These are phyloP conservation scores for Sarcophaga rosellei DNA, from an alignment of 2,888 invertebrate genomes.

Conservation along the genomic window DNA sequence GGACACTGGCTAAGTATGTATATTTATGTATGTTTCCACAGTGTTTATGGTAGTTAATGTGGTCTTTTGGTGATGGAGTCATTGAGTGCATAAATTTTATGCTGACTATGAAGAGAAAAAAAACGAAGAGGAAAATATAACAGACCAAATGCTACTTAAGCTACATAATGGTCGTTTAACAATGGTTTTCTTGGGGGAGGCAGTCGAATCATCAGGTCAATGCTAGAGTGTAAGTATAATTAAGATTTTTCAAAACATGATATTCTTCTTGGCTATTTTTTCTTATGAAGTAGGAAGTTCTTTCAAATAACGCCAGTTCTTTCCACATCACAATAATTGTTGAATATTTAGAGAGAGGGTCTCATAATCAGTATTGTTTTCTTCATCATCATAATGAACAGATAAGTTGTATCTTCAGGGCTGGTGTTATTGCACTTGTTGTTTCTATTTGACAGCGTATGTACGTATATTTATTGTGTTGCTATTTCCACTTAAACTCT, in stretches of 20 bases:
- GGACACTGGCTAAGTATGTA: conserved; percentile 39
- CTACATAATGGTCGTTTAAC: conserved; percentile 61
- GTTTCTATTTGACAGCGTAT: conserved; percentile 57
- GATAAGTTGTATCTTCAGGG: conserved; percentile 23
- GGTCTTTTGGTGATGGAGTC: conserved; percentile 35
- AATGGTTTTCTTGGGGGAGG: conserved; percentile 25
- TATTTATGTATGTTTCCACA: conserved; percentile 20
- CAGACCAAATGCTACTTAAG: conserved; percentile 48
- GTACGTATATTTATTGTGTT: conserved; percentile 44
- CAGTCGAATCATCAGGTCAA: conserved; percentile 53
- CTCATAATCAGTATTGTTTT: conserved; percentile 20
- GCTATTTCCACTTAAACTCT: conserved; percentile 5
- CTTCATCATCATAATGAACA: conserved; percentile 44
- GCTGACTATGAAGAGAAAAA: conserved; percentile 3
- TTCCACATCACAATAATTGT: conserved; percentile 24
- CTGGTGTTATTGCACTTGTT: conserved; percentile 51
- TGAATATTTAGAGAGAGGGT: conserved; percentile 18
- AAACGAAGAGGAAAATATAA: conserved; percentile 17
- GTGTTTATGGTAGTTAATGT: conserved; percentile 31
- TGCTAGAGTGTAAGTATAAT: conserved; percentile 49
- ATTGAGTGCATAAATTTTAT: conserved; percentile 63
- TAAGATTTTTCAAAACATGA: conserved; percentile 39
- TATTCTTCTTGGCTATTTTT: conserved; percentile 22
- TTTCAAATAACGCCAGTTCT: not conserved
- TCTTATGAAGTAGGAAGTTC: not conserved